Conservation (phyloP, 2,888 invertebrate genomes). For the Ochlodes sylvanus region DNA sequence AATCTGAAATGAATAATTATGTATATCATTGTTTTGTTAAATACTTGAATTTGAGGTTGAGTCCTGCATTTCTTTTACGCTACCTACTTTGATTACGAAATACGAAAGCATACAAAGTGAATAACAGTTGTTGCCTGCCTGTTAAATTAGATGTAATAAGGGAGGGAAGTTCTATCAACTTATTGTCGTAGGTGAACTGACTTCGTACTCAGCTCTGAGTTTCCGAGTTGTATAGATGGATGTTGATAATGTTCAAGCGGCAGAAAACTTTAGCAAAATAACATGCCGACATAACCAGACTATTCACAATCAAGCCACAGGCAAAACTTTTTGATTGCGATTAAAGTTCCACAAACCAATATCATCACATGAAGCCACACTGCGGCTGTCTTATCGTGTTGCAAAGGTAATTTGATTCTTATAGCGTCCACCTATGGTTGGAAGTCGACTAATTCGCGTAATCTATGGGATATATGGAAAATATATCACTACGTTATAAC, state of each 20-base stretch:
- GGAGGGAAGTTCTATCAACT: too few relatives aligned
- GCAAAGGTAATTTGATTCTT: neutral
- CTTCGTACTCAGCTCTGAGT: neutral
- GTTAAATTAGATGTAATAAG: too few relatives aligned
- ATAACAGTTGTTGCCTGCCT: too few relatives aligned
- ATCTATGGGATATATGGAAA: neutral
- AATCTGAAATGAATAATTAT: too few relatives aligned
- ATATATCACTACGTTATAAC: conserved; percentile 1
- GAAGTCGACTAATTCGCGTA: neutral
- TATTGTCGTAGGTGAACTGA: too few relatives aligned
- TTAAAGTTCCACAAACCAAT: conserved; percentile 5
- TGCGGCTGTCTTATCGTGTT: neutral
- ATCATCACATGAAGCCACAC: conserved; percentile 1
- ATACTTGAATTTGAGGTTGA: too few relatives aligned
- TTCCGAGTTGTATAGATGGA: neutral
- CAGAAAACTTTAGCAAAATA: conserved; percentile 1
- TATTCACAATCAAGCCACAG: neutral
- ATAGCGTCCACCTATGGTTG: neutral
- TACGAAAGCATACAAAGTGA: too few relatives aligned
- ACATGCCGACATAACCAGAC: neutral
- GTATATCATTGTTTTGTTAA: too few relatives aligned
- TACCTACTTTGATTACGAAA: too few relatives aligned
- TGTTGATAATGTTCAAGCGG: neutral
- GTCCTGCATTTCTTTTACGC: too few relatives aligned
- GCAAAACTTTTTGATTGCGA: conserved; percentile 11